Conservation (phyloP, 2,113 vertebrate species). For the Nesoenas mayeri region DNA sequence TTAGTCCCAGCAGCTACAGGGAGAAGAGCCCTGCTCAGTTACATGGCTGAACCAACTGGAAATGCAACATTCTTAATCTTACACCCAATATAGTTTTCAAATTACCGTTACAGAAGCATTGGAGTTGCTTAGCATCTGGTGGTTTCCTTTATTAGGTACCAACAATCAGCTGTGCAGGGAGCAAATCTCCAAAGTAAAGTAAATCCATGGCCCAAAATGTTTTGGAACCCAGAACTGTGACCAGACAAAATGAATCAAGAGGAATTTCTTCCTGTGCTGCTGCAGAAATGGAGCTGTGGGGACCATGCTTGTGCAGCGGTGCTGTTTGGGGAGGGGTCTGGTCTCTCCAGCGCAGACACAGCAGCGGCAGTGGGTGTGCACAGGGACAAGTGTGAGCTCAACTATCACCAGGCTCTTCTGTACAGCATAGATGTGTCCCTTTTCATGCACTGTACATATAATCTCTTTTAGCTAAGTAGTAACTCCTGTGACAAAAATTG, state of each 20-base stretch:
- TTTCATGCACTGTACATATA: not conserved
- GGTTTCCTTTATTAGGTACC: not conserved
- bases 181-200: not conserved
- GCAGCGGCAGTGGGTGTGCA: accelerated
- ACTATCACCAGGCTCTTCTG: not conserved
- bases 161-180: not conserved
- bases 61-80: not conserved
- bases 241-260: not conserved
- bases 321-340: not conserved
- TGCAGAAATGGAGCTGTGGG: too few relatives aligned
- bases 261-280: not conserved
- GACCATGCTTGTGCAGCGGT: accelerated
- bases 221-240: not conserved
- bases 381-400: not conserved
- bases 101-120: not conserved
- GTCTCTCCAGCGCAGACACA: not conserved
- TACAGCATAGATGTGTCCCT: not conserved
- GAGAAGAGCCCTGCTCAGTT: not conserved
- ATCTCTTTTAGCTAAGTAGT: not conserved
- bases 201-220: not conserved
- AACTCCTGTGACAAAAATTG: not conserved
- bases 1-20: not conserved
- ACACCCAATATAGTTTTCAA: not conserved
- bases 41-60: not conserved
- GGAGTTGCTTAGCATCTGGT: not conserved